Evolutionary conservation across 2,113 vertebrate species (phyloP).

Genomic region (Nothobranchius furzeri): DNA sequence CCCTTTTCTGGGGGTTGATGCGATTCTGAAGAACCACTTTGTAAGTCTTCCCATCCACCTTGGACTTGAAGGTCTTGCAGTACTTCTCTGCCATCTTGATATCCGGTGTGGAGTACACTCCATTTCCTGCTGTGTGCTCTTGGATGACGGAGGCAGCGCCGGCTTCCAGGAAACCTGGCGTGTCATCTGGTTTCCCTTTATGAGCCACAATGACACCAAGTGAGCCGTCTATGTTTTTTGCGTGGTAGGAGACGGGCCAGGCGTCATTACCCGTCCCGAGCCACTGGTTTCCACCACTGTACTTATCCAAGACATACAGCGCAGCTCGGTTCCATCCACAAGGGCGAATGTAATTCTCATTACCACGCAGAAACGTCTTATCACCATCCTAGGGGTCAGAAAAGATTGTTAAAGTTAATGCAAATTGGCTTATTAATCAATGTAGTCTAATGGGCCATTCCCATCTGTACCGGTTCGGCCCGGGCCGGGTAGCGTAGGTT

Average conservation of each 20-base stretch:
- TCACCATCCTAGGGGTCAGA: slow-evolving; percentile 32
- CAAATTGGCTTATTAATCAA: no score
- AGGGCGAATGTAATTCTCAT: slow-evolving; percentile 66
- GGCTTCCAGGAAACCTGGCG: slow-evolving; percentile 9
- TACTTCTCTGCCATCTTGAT: slow-evolving; percentile 45
- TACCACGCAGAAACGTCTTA: slow-evolving; percentile 45
- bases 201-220: slow-evolving; percentile 48
- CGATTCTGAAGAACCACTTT: slow-evolving; percentile 74
- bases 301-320: slow-evolving; percentile 55
- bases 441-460: no score
- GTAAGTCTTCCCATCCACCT: slow-evolving; percentile 60
- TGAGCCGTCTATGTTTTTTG: slow-evolving; percentile 55
- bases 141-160: neutral
- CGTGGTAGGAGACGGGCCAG: slow-evolving; percentile 78
- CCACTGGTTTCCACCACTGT: slow-evolving; percentile 60
- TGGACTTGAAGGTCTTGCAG: slow-evolving; percentile 63
- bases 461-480: no score
- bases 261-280: slow-evolving; percentile 47
- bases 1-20: slow-evolving; percentile 60
- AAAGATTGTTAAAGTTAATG: slow-evolving; percentile 6
- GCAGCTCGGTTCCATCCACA: slow-evolving; percentile 68
- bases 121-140: slow-evolving; percentile 31
- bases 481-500: no score
- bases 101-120: slow-evolving; percentile 70
- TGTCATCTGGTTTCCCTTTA: neutral